Conservation (phyloP, 1,140 invertebrate species). For the Hirudo medicinalis region DNA sequence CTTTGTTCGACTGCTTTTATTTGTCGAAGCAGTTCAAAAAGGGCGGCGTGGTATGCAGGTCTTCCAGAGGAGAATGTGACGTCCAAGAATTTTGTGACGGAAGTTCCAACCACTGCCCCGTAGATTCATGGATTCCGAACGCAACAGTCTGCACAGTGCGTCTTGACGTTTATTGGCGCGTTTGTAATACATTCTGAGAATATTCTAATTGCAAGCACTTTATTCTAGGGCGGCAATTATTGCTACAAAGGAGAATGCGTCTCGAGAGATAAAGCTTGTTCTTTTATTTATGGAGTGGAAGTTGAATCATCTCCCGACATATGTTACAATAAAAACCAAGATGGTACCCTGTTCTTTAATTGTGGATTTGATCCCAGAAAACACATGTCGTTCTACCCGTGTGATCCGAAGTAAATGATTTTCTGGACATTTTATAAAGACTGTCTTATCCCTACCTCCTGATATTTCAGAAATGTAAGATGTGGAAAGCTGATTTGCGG, state of each 20-base stretch:
- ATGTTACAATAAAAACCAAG: background rate
- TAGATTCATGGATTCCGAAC: background rate
- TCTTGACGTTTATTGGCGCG: background rate
- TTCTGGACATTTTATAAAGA: background rate
- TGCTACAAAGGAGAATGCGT: slow-evolving; percentile 1
- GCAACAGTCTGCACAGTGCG: background rate
- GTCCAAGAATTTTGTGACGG: background rate
- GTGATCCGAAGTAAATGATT: background rate
- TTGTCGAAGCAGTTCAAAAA: no score
- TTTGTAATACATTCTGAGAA: background rate
- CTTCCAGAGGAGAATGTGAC: background rate
- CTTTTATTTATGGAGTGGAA: background rate
- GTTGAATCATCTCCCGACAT: background rate
- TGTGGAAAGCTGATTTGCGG: background rate
- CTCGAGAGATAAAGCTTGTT: background rate
- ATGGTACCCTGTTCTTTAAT: background rate
- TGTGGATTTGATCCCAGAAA: background rate
- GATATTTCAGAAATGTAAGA: background rate
- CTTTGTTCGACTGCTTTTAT: no score
- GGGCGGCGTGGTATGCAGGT: background rate
- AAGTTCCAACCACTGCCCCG: background rate
- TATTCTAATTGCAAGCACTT: background rate
- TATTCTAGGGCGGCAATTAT: background rate
- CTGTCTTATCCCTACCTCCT: background rate
- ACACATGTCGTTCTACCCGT: background rate